Conservation (phyloP, 2,888 invertebrate genomes). For the Neoitamus cyanurus region DNA sequence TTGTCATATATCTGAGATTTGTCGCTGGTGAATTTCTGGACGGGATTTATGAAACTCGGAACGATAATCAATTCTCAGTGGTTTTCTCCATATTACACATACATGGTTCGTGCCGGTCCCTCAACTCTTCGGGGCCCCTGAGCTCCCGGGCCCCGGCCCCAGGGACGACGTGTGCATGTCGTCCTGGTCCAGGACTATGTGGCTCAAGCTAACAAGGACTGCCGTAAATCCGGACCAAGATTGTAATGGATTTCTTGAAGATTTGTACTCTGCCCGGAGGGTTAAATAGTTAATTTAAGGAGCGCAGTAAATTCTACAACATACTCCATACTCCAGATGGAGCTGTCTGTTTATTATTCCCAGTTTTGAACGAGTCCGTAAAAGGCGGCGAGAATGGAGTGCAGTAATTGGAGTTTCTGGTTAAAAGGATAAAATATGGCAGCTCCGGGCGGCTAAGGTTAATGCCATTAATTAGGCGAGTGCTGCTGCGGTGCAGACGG, state of each 20-base stretch:
- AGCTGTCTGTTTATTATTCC: conserved; percentile 27
- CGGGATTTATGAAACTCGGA: conserved; percentile 44
- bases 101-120: background rate
- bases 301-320: conserved; percentile 26
- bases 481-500: background rate
- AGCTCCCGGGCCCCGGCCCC: background rate
- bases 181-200: background rate
- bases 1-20: conserved; percentile 43
- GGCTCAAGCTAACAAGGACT: conserved; percentile 27
- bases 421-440: conserved; percentile 7
- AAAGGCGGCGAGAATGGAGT: background rate
- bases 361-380: conserved; percentile 23
- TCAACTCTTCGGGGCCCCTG: background rate
- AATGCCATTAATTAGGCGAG: conserved; percentile 19
- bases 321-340: background rate
- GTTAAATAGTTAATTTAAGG: conserved; percentile 45
- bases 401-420: background rate
- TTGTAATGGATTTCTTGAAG: conserved; percentile 45
- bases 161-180: background rate
- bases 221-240: conserved; percentile 35
- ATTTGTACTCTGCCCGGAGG: conserved; percentile 22
- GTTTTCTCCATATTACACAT: conserved; percentile 28
- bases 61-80: conserved; percentile 41
- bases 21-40: conserved; percentile 37
- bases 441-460: background rate